These are phyloP conservation scores for Slavum lentiscoides DNA, from an alignment of 2,888 invertebrate genomes.

Conservation along the genomic window DNA sequence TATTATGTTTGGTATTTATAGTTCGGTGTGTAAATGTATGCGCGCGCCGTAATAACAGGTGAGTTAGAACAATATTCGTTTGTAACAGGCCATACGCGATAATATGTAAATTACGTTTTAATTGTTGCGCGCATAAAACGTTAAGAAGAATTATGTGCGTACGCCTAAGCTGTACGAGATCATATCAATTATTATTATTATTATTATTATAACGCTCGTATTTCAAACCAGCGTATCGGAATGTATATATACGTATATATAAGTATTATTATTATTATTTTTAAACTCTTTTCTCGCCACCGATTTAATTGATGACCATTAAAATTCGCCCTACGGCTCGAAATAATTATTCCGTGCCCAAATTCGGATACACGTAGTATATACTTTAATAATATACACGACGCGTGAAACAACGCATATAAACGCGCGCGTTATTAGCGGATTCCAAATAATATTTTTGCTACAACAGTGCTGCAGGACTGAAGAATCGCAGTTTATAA, in stretches of 20 bases:
- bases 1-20: not conserved
- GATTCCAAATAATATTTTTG: too few relatives aligned
- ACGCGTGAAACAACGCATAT: too few relatives aligned
- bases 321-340: slow-evolving; percentile 1
- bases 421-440: too few relatives aligned
- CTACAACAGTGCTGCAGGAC: too few relatives aligned
- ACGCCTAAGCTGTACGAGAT: slow-evolving; percentile 17
- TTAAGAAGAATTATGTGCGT: slow-evolving; percentile 16
- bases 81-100: not conserved
- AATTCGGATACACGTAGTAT: too few relatives aligned
- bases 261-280: not conserved
- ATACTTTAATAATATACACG: too few relatives aligned
- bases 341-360: not conserved
- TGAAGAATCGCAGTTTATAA: too few relatives aligned
- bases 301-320: slow-evolving; percentile 21
- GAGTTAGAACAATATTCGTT: not conserved
- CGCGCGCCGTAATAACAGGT: slow-evolving; percentile 30
- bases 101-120: slow-evolving; percentile 47
- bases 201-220: not conserved
- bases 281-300: slow-evolving; percentile 20
- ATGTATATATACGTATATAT: not conserved
- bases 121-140: slow-evolving; percentile 10
- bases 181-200: slow-evolving; percentile 13
- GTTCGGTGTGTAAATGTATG: slow-evolving; percentile 30
- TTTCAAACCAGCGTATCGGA: slow-evolving; percentile 1